Base-by-base conservation (phyloP, 1,140 invertebrate genomes). In the Chlorops oryzae region DNA sequence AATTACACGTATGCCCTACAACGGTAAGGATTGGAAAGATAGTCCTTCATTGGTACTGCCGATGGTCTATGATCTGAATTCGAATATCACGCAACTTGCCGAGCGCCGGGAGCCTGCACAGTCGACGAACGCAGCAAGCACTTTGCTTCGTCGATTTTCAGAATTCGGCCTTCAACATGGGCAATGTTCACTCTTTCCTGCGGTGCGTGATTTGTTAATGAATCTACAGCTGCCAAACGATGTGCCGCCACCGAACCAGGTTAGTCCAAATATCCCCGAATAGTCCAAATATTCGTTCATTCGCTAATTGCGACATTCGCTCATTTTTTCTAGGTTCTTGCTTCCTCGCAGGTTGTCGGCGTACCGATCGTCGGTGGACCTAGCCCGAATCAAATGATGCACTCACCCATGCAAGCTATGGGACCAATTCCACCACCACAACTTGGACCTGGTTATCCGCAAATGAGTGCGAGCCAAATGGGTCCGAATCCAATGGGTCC, bases 101-200 rank as follows among this genome's bases (percentile, higher is more conserved):
- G 90, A 94, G 57, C 83, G 86, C 59, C 77, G 86, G 3, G 84
- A 83, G 64, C 77, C 79, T 17, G 80, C 77, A 13, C 78, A 78
- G 18, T 78, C 80, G 17, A 80, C 84, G 40, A 77, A 80, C 5
- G 79, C 81, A 2, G 85, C 85, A 0, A 81, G 77, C 23, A 65
- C 79, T 13, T 76, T 85, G 47, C 73, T 90, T 2, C 86, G 86
- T 57, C 72, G 78, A 44, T 86, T 84, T 63, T 65, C 77, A 12
- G 83, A 86, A 46, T 81, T 76, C 57, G 76, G 79, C 41, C 54
- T 80, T 77, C 57, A 79, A 56, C 78, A 78, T 52, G 75, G 78
- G 12, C 90, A 94, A 63, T 95, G 91, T 68, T 88, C 89, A 1
- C 78, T 95, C 27, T 93, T 89, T 73, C 88, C 89, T 9, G 88